Percentiles rank a stretch among this genome's conserved stretches.
Conservation (phyloP, 2,888 invertebrate genomes). For the Geotrupes spiniger region DNA sequence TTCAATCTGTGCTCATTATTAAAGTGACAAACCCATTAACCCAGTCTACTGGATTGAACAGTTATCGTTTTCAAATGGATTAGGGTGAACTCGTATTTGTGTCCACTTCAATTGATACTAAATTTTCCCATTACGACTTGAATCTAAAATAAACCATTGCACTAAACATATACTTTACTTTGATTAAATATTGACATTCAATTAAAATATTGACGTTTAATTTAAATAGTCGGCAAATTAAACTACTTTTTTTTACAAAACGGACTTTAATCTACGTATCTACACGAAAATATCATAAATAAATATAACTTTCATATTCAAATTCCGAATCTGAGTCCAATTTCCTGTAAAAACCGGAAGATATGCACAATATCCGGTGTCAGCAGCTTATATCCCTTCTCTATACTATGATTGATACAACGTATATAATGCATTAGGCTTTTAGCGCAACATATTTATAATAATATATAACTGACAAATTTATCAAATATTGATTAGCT, state of each 20-base stretch:
- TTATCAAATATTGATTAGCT: no score
- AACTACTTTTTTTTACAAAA: no score
- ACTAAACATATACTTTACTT: no score
- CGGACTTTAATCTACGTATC: no score
- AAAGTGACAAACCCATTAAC: constrained; percentile 21
- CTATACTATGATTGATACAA: constrained; percentile 10
- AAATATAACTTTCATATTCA: constrained; percentile 6
- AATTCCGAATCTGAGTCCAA: constrained; percentile 9
- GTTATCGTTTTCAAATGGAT: constrained; percentile 14
- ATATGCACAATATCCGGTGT: constrained; percentile 12
- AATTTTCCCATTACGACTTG: constrained; percentile 13
- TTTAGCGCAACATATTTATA: constrained; percentile 5
- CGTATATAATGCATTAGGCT: background rate
- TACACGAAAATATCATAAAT: no score
- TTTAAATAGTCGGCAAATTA: no score
- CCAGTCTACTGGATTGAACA: constrained; percentile 16
- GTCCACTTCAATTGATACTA: constrained; percentile 16
- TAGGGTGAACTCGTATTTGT: constrained; percentile 12
- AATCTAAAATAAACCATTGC: constrained; percentile 10
- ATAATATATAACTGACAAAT: constrained; percentile 9
- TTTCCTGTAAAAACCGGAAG: constrained; percentile 12
- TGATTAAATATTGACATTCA: no score
- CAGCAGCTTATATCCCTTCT: constrained; percentile 8
- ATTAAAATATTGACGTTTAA: no score
- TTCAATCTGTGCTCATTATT: constrained; percentile 18